A percentile compares a stretch with the other conserved stretches of the same genome.
Evolutionary conservation across 2,113 vertebrate genomes (phyloP).

Genomic region (Ammodytes marinus): DNA sequence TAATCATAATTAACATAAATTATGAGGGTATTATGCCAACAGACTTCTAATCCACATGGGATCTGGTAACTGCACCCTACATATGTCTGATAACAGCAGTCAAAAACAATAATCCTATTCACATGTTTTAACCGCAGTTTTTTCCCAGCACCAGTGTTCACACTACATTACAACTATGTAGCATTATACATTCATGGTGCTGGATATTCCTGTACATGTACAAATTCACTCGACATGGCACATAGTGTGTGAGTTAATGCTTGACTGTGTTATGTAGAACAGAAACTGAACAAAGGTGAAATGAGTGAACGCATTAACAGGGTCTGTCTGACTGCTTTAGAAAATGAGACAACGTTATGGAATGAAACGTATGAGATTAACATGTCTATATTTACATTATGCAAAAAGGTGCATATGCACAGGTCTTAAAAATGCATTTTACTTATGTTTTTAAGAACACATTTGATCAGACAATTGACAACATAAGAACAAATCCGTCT

Average conservation of each 20-base stretch:
- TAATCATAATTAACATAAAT: constrained; percentile 76
- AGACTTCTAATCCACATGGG: constrained; percentile 69
- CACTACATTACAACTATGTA: constrained; percentile 17
- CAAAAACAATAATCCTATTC: constrained; percentile 58
- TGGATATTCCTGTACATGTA: constrained; percentile 8
- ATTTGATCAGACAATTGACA: no score
- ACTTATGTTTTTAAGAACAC: no score
- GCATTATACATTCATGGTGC: constrained; percentile 26
- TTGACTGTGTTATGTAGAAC: not conserved
- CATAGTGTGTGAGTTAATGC: not conserved
- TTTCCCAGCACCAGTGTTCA: constrained; percentile 61
- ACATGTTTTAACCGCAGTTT: constrained; percentile 30
- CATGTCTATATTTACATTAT: not conserved
- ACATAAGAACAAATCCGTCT: no score
- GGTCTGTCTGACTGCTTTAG: not conserved
- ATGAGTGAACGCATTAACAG: not conserved
- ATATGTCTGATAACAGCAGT: constrained; percentile 56
- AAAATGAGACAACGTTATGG: not conserved
- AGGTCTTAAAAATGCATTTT: no score
- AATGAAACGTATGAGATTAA: not conserved
- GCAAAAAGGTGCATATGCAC: not conserved
- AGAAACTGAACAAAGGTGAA: not conserved
- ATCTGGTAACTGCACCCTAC: constrained; percentile 51
- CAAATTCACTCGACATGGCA: constrained; percentile 7
- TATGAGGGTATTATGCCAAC: constrained; percentile 57